These are phyloP conservation scores for Drosophila meridiana DNA, from an alignment of 2,888 invertebrate genomes.

Conservation along the genomic window DNA sequence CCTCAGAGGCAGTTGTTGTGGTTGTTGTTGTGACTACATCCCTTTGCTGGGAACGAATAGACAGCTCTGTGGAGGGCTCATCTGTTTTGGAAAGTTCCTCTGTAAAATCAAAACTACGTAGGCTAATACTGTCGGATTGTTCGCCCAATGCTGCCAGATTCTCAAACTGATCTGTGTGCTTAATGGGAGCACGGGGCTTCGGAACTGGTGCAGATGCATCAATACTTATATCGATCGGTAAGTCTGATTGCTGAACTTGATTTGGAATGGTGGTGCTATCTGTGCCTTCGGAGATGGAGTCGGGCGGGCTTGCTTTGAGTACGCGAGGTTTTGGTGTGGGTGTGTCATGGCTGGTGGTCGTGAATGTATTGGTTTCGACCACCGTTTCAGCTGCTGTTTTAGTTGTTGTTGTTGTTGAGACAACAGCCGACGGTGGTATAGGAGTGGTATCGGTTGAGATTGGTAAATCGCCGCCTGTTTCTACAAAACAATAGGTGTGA, in stretches of 20 bases:
- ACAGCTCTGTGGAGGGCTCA: slow-evolving; percentile 80
- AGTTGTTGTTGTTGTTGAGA: slow-evolving; percentile 78
- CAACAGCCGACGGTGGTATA: slow-evolving; percentile 68
- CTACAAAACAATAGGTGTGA: slow-evolving; percentile 85
- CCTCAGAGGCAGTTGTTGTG: slow-evolving; percentile 77
- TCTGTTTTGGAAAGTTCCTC: slow-evolving; percentile 82
- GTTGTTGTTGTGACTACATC: slow-evolving; percentile 69
- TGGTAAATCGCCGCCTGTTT: slow-evolving; percentile 84
- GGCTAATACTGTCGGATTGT: slow-evolving; percentile 80
- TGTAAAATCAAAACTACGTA: slow-evolving; percentile 82
- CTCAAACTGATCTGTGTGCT: slow-evolving; percentile 74
- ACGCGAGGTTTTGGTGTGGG: slow-evolving; percentile 86
- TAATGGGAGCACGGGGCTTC: slow-evolving; percentile 83
- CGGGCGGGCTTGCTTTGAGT: slow-evolving; percentile 80
- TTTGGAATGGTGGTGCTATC: slow-evolving; percentile 72
- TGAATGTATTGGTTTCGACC: slow-evolving; percentile 61
- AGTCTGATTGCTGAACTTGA: slow-evolving; percentile 61
- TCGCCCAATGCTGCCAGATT: slow-evolving; percentile 77
- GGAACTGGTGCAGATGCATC: slow-evolving; percentile 79
- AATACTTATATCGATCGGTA: slow-evolving; percentile 55
- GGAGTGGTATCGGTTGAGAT: slow-evolving; percentile 81
- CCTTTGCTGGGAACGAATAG: slow-evolving; percentile 67
- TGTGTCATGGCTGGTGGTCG: slow-evolving; percentile 65
- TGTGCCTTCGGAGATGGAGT: slow-evolving; percentile 69
- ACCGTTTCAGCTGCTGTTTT: slow-evolving; percentile 59